Base-by-base conservation (phyloP, 1,140 invertebrate species). In the Pseudomyrmex cubaensis region DNA sequence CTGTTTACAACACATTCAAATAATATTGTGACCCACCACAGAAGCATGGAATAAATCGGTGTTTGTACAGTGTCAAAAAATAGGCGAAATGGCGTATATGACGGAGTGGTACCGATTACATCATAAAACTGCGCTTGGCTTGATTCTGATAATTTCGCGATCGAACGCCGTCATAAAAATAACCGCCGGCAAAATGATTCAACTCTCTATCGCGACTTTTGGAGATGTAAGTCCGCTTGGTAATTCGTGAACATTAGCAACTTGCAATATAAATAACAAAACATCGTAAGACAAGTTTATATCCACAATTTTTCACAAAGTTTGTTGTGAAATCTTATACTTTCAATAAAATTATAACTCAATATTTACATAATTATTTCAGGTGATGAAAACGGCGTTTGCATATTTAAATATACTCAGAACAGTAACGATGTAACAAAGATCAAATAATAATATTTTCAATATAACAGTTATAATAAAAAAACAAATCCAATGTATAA, bases 341-440 rank as follows among this genome's bases (percentile, higher is more conserved):
- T 5, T 35, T 0, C 35, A 35, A 5, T 35, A 35, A 25, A 25
- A 35, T 35, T 35, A 5, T 5, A 35, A 35, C 35, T 35, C 35
- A 35, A 35, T 35, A 35, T 50, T 74, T 50, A 74, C 48, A 25
- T 22, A 52, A 75, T 54, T 20, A 56, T 72, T 80, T 72, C 77
- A 90, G 88, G 84, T 90, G 3, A 56, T 88, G 56, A 89, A 90
- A 77, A 86, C 82, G 59, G 67, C 88, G 5, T 57, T 86, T 48
- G 85, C 86, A 0, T 90, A 90, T 73, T 82, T 90, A 56, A 89
- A 90, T 62, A 84, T 90, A 70, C 67, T 90, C 46, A 70, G 78
- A 82, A 76, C 61, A 2, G 46, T 76, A 52, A 22, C 59, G 12
- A 63, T 13, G 10, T 76, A 64, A 61, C 20, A 62, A 62, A 75